phyloP scores from a whole-genome alignment of 2,888 invertebrate genomes.

The Herminia tarsipennalis region DNA sequence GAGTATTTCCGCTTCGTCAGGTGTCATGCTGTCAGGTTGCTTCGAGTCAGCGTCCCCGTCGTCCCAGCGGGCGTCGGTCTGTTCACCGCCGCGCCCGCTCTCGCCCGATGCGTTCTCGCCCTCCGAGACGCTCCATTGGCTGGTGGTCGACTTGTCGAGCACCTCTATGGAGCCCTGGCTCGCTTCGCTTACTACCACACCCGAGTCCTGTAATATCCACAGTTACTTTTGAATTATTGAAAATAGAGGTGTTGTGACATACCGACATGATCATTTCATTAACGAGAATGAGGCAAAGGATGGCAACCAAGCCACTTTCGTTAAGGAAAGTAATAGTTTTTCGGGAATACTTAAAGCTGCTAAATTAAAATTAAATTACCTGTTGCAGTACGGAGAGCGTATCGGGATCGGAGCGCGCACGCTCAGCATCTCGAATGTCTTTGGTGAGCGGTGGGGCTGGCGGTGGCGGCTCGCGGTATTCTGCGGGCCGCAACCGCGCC shows the following conservation, averaged over 20 bases:
- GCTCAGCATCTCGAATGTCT: constrained; percentile 71
- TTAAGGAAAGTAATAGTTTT: too few relatives aligned
- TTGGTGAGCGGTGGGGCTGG: constrained; percentile 60
- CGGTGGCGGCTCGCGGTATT: constrained; percentile 68
- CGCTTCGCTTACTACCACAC: constrained; percentile 83
- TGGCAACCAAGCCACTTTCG: too few relatives aligned
- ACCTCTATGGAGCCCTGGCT: constrained; percentile 84
- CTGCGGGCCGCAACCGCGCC: constrained; percentile 83
- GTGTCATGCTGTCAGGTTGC: constrained; percentile 88
- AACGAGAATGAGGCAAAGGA: too few relatives aligned
- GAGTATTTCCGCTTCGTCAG: constrained; percentile 94
- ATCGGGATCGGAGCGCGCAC: constrained; percentile 76
- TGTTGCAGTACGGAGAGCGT: constrained; percentile 80
- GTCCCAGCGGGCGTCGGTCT: constrained; percentile 52
- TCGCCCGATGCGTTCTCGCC: constrained; percentile 81
- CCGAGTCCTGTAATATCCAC: constrained; percentile 76
- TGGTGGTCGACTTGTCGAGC: constrained; percentile 84
- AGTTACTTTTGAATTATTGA: too few relatives aligned
- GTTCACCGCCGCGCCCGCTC: constrained; percentile 62
- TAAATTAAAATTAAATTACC: constrained; percentile 49
- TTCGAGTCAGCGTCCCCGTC: constrained; percentile 63
- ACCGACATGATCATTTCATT: too few relatives aligned
- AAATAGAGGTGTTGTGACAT: too few relatives aligned
- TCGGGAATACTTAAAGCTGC: too few relatives aligned
- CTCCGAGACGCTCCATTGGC: constrained; percentile 84